Percentiles rank a stretch among this genome's conserved stretches.
Conservation (phyloP, 2,797 vertebrate species). For the Eulemur coronatus region DNA sequence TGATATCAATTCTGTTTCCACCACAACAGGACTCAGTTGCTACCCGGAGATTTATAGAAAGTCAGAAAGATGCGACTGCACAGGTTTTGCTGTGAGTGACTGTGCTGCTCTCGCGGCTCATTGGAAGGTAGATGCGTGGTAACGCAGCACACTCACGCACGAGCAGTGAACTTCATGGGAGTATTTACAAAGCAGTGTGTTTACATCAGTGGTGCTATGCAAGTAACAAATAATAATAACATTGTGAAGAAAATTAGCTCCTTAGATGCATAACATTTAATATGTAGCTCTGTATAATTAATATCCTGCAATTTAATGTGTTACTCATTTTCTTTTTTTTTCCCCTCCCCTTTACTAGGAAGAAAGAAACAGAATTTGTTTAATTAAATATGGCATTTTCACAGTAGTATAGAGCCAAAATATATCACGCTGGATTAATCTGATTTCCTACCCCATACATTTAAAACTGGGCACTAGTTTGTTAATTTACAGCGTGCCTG, state of each 20-base stretch:
- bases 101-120: neutral
- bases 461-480: neutral
- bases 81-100: conserved; percentile 15
- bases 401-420: conserved; percentile 54
- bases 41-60: conserved; percentile 62
- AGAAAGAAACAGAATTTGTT: conserved; percentile 71
- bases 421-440: conserved; percentile 51
- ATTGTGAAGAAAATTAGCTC: conserved; percentile 81
- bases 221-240: conserved; percentile 78
- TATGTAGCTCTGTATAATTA: conserved; percentile 80
- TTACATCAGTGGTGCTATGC: conserved; percentile 44
- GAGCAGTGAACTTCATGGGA: conserved; percentile 65
- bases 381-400: conserved; percentile 78
- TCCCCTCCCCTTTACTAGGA: conserved; percentile 52
- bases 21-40: neutral
- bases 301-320: conserved; percentile 81
- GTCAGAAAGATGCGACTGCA: neutral
- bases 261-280: conserved; percentile 79
- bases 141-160: conserved; percentile 51
- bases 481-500: neutral
- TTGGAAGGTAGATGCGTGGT: conserved; percentile 61
- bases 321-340: conserved; percentile 78
- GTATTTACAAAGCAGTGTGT: conserved; percentile 63
- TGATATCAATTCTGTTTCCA: conserved; percentile 31
- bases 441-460: neutral